phyloP scores from a whole-genome alignment of 2,888 invertebrate species.

The Agonopterix arenella region DNA sequence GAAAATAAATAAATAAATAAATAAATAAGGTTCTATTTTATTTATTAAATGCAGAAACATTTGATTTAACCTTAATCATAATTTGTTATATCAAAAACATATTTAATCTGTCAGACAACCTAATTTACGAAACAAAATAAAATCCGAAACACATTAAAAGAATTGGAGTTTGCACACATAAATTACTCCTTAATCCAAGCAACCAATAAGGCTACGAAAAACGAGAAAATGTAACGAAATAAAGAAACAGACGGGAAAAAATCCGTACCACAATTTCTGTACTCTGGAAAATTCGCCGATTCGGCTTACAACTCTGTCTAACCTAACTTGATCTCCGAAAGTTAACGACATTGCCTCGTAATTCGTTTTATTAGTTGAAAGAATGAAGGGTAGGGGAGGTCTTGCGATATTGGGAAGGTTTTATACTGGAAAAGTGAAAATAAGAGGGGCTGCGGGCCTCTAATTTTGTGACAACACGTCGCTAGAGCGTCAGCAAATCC shows the following conservation, averaged over 20 bases:
- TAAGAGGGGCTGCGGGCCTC: slow-evolving; percentile 41
- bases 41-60: too few species aligned
- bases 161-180: slow-evolving; percentile 35
- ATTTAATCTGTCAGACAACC: background rate
- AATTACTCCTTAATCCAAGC: slow-evolving; percentile 54
- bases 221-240: slow-evolving; percentile 50
- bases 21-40: too few species aligned
- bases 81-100: too few species aligned
- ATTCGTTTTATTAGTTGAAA: slow-evolving; percentile 18
- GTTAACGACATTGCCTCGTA: slow-evolving; percentile 11
- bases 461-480: slow-evolving; percentile 47
- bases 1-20: too few species aligned
- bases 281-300: slow-evolving; percentile 47
- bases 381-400: slow-evolving; percentile 21
- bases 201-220: slow-evolving; percentile 52
- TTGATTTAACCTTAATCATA: background rate
- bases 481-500: slow-evolving; percentile 38
- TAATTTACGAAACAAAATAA: background rate
- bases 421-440: slow-evolving; percentile 55
- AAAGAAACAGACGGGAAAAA: slow-evolving; percentile 56
- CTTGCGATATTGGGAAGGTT: slow-evolving; percentile 30
- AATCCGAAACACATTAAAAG: background rate
- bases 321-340: slow-evolving; percentile 29
- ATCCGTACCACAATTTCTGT: slow-evolving; percentile 51
- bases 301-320: slow-evolving; percentile 35